Base-by-base conservation (phyloP, 2,888 invertebrate genomes). In the Odontothrips loti region DNA sequence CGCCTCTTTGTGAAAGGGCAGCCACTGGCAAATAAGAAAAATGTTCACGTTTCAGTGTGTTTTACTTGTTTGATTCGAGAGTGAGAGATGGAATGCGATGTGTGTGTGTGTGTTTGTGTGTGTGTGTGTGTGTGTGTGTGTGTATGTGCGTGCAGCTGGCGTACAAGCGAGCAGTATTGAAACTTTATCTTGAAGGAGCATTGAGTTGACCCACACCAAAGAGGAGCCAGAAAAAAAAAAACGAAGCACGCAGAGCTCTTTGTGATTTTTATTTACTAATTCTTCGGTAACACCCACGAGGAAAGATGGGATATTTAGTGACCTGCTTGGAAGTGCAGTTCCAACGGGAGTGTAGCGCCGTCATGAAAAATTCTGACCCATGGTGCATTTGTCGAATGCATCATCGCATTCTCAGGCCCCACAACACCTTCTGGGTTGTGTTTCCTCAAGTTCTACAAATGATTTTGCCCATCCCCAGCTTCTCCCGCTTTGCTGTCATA, bases 21-120 rank as follows among this genome's bases (percentile, higher is more conserved):
- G 23, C 23, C 68, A 75, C 23, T 75, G 68, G 68, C 68, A 75
- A 75, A 75, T 75, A 75, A 75, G 68, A 27, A 75, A 58, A 75
- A 75, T 75, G 68, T 75, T 75, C 68, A 75, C 68, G 68, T 75
- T 75, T 75, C 68, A 23, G 68, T 75, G 68, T 75, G 68, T 75
- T 75, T 75, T 75, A 75, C 68, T 75, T 75, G 68, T 75, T 75
- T 75, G 68, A 27, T 75, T 58, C 58, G 58, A 58, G 68, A 23
- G 68, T 15, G 58, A 58, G 68, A 23, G 68, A 75, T 12, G 68
- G 68, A n/a, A 68, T 23, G n/a, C 63, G 15, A n/a, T 23, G 6
- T 11, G 68, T 23, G 68, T 20, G 51, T 43, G 34, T 43, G 23
- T 23, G 68, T n/a, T n/a, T n/a, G 68, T 23, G 6, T 11, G 68